Base-by-base conservation (phyloP, 2,888 invertebrate species). In the Steinernema hermaphroditum region DNA sequence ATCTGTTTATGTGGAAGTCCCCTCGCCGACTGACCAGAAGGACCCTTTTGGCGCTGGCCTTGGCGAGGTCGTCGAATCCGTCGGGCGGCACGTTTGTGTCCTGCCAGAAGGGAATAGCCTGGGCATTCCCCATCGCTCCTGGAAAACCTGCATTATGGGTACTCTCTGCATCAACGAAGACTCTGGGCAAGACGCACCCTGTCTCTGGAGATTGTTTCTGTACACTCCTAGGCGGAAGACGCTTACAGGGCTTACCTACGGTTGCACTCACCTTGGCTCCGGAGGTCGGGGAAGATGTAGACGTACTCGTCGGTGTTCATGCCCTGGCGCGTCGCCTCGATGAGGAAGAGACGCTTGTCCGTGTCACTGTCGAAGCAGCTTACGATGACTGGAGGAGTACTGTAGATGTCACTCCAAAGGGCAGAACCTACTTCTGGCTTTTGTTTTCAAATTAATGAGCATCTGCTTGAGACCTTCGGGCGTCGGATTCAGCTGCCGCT, bases 291-390 rank as follows among this genome's bases (percentile, higher is more conserved):
- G 29, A 81, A 32, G 19, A 85, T 77, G 71, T 78, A 81, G 14
- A 85, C 82, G 69, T 79, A 85, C 49, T 85, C 85, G 68, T 80
- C 75, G 22, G 62, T 78, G n/a, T 41, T 72, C 80, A 85, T 79
- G 12, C 78, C 78, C 37, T 76, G 68, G 44, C 81, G 80, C 27
- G 41, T 68, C n/a, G 74, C 76, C 19, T 69, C 69, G 19, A 80
- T 12, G 70, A 79, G 49, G 50, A 79, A 79, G 24, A 69, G 32
- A 24, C 72, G 68, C 50, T 69, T 44, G 29, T 41, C 57, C 16
- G 46, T 54, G 37, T 27, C 70, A n/a, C 32, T 32, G 34, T 72
- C 72, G 41, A 72, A 54, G 54, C 57, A 69, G 32, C 27, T 27
- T 9, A 72, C 27, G 14, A 72, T 69, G 37, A 72, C 72, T 72